phyloP scores from a whole-genome alignment of 1,140 invertebrate genomes.

The Cydia pomonella region DNA sequence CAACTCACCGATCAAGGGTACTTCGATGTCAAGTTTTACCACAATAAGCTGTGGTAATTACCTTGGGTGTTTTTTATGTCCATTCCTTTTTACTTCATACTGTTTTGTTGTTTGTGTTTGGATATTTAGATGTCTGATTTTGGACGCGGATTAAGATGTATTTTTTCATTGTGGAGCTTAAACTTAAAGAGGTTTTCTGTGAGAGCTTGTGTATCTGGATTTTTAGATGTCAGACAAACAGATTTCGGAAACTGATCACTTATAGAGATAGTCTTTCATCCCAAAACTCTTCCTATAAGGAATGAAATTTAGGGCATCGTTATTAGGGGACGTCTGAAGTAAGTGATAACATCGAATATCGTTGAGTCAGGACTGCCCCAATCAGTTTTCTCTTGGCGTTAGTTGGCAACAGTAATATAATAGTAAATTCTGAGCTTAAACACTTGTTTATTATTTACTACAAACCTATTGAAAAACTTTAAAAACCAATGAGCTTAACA shows the following conservation, averaged over 20 bases:
- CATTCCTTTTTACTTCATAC: not conserved
- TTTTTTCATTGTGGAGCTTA: not conserved
- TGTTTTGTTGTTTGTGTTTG: not conserved
- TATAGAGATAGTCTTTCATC: too few species aligned
- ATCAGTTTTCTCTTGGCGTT: too few species aligned
- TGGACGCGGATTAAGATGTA: not conserved
- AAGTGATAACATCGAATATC: too few species aligned
- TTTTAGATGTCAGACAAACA: not conserved
- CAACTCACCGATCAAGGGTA: constrained; percentile 82
- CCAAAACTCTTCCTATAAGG: too few species aligned
- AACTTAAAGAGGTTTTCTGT: not conserved
- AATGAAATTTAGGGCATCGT: too few species aligned
- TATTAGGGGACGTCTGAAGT: too few species aligned
- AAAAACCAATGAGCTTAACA: too few species aligned
- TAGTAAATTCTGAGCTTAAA: too few species aligned
- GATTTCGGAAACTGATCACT: not conserved
- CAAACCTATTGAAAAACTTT: too few species aligned
- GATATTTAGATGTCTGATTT: not conserved
- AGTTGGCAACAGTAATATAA: too few species aligned
- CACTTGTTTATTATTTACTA: too few species aligned
- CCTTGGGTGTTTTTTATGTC: not conserved
- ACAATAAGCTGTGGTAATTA: constrained; percentile 83
- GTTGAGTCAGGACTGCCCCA: too few species aligned
- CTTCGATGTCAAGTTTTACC: constrained; percentile 84
- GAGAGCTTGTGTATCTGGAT: not conserved